Conservation (phyloP, 2,113 vertebrate genomes). For the Archilochus colubris region DNA sequence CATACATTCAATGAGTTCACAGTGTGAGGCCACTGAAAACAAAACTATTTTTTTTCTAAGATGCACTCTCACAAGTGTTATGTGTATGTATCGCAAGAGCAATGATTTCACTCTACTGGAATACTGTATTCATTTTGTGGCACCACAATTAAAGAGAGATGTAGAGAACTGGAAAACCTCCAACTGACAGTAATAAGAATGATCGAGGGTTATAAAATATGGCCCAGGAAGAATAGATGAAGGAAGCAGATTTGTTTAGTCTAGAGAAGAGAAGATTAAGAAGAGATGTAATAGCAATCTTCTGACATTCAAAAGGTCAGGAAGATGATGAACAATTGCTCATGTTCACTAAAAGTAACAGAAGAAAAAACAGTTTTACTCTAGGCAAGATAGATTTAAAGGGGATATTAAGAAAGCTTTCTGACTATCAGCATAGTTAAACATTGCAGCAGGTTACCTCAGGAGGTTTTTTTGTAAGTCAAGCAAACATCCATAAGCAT, state of each 20-base stretch:
- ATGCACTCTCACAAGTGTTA: constrained; percentile 3
- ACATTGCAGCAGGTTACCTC: background rate
- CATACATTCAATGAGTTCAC: background rate
- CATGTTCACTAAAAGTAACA: background rate
- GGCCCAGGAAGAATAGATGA: constrained; percentile 33
- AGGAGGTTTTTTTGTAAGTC: background rate
- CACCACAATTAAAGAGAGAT: background rate
- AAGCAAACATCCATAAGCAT: background rate
- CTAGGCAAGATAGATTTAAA: background rate
- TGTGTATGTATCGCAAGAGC: background rate
- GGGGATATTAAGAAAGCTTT: background rate
- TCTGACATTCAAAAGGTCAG: constrained; percentile 23
- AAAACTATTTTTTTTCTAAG: background rate
- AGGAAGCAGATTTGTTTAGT: constrained; percentile 69
- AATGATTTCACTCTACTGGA: constrained; percentile 51
- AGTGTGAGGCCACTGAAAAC: background rate
- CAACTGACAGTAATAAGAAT: constrained; percentile 29
- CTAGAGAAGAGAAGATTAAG: constrained; percentile 43
- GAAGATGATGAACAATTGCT: constrained; percentile 11
- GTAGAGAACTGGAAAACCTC: constrained; percentile 30
- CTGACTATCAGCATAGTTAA: background rate
- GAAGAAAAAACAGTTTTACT: constrained; percentile 20
- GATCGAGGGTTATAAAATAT: constrained; percentile 2
- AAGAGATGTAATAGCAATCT: constrained; percentile 6
- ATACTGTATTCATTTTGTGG: constrained; percentile 4